These are phyloP conservation scores for Hermaeophaga mercurialis DNA, from an alignment of 2,888 invertebrate genomes.

Conservation along the genomic window DNA sequence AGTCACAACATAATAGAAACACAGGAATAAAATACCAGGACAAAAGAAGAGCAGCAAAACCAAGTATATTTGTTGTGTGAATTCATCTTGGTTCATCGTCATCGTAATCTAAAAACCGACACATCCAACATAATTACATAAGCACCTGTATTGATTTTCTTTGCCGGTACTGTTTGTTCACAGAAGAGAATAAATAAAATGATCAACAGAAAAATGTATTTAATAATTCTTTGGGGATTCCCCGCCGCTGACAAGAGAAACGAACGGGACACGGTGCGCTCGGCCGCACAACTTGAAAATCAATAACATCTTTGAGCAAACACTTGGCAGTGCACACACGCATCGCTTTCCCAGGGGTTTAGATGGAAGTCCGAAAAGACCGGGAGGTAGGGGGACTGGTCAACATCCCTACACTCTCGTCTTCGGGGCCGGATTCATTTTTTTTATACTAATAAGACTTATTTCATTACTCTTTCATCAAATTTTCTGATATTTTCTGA, in stretches of 20 bases:
- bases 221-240: conserved; percentile 3
- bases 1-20: too few species aligned
- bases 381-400: conserved; percentile 34
- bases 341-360: conserved; percentile 53
- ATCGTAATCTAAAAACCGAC: too few species aligned
- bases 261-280: conserved; percentile 45
- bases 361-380: conserved; percentile 29
- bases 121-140: too few species aligned
- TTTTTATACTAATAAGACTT: too few species aligned
- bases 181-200: neutral
- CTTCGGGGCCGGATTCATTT: conserved; percentile 33
- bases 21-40: too few species aligned
- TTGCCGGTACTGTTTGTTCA: too few species aligned
- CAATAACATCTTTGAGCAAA: conserved; percentile 60
- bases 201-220: neutral
- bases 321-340: conserved; percentile 59
- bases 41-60: too few species aligned
- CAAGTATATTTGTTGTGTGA: too few species aligned
- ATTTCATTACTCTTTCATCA: too few species aligned
- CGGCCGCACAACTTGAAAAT: conserved; percentile 56
- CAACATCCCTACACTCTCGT: conserved; percentile 29
- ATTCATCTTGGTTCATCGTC: too few species aligned
- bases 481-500: too few species aligned
- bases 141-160: too few species aligned
- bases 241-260: conserved; percentile 46